These are phyloP conservation scores for Echiichthys vipera DNA, from an alignment of 2,797 vertebrate species.

Conservation along the genomic window DNA sequence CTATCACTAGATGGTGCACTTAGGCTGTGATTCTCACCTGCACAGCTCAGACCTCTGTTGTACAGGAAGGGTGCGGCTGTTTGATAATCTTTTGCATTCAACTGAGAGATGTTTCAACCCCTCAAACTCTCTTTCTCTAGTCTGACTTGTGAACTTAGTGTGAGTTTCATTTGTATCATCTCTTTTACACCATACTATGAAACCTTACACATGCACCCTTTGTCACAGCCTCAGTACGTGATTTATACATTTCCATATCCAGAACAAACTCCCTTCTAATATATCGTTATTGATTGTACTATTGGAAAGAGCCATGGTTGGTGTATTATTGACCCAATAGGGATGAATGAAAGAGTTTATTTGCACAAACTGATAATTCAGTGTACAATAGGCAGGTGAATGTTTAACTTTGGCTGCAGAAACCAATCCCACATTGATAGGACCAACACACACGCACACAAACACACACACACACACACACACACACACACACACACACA, in stretches of 20 bases:
- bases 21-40: conserved; percentile 15
- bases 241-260: not conserved
- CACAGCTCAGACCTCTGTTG: not conserved
- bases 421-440: not conserved
- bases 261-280: not conserved
- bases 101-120: not conserved
- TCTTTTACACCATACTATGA: not conserved
- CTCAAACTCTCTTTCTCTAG: not conserved
- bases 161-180: not conserved
- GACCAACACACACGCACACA: not conserved
- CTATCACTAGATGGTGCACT: conserved; percentile 69
- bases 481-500: too few species aligned
- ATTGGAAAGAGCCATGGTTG: not conserved
- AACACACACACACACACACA: not conserved
- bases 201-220: not conserved
- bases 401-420: conserved; percentile 43
- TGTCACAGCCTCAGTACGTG: not conserved
- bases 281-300: not conserved
- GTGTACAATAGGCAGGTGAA: conserved; percentile 1
- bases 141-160: not conserved
- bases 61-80: conserved; percentile 54
- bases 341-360: conserved; percentile 7
- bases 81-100: not conserved
- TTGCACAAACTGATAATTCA: conserved; percentile 10
- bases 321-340: conserved; percentile 6